These are phyloP conservation scores for Temnothorax rugatulus DNA, from an alignment of 2,888 invertebrate species.

Conservation along the genomic window DNA sequence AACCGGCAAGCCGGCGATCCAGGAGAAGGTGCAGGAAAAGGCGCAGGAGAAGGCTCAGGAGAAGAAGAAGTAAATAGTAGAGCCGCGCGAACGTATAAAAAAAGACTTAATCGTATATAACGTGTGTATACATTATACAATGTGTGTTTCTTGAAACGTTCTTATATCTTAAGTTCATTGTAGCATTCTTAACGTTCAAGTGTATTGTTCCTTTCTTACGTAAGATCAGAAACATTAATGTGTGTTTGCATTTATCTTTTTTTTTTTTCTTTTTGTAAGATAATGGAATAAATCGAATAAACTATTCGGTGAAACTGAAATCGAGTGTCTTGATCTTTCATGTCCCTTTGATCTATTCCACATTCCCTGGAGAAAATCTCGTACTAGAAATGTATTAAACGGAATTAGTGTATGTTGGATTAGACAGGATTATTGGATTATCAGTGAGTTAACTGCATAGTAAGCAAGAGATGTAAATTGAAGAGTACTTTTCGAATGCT, in stretches of 20 bases:
- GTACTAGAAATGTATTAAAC: background rate
- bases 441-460: background rate
- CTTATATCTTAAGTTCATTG: constrained; percentile 8
- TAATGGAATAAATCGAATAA: constrained; percentile 4
- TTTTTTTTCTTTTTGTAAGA: background rate
- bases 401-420: background rate
- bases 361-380: background rate
- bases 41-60: constrained; percentile 2
- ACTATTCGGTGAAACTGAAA: background rate
- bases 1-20: constrained; percentile 81
- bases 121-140: background rate
- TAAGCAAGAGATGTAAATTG: background rate
- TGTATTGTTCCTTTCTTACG: background rate
- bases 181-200: background rate
- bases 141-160: constrained; percentile 17
- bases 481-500: background rate
- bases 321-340: background rate
- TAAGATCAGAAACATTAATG: background rate
- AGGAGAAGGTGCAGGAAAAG: constrained; percentile 55
- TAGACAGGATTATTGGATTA: no score
- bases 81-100: background rate
- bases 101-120: background rate
- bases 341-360: background rate
- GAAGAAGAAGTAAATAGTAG: background rate
- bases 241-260: no score